A percentile compares a stretch with the other conserved stretches of the same genome.
Conservation (phyloP, 2,797 vertebrate species). For the Tadarida brasiliensis region DNA sequence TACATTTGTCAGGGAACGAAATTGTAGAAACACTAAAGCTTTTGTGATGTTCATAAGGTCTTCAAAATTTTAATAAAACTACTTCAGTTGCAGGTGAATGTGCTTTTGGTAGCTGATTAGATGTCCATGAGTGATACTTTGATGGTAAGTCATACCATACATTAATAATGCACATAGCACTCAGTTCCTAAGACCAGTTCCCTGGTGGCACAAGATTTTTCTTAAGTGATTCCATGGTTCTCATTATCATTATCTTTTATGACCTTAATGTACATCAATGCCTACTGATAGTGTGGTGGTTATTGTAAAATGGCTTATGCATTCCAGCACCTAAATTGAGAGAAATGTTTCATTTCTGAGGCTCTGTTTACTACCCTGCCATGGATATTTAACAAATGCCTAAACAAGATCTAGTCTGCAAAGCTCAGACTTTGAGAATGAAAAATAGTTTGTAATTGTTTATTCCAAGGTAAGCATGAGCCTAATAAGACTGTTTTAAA, state of each 20-base stretch:
- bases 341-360: neutral
- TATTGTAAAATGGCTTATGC: slow-evolving; percentile 21
- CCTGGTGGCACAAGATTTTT: neutral
- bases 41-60: neutral
- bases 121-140: slow-evolving; percentile 69
- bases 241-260: slow-evolving; percentile 28
- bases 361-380: neutral
- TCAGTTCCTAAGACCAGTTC: slow-evolving; percentile 30
- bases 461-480: neutral
- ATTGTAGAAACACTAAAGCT: neutral
- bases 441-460: neutral
- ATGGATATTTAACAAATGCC: slow-evolving; percentile 22
- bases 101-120: slow-evolving; percentile 69
- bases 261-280: slow-evolving; percentile 23
- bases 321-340: slow-evolving; percentile 6
- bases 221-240: slow-evolving; percentile 21
- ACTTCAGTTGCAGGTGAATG: slow-evolving; percentile 46
- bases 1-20: neutral
- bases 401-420: slow-evolving; percentile 34
- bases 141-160: slow-evolving; percentile 52
- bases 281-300: slow-evolving; percentile 14
- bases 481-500: slow-evolving; percentile 17
- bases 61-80: slow-evolving; percentile 39
- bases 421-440: neutral
- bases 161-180: neutral